These are phyloP conservation scores for Leptosomus discolor DNA, from an alignment of 2,113 vertebrate species.

Conservation along the genomic window DNA sequence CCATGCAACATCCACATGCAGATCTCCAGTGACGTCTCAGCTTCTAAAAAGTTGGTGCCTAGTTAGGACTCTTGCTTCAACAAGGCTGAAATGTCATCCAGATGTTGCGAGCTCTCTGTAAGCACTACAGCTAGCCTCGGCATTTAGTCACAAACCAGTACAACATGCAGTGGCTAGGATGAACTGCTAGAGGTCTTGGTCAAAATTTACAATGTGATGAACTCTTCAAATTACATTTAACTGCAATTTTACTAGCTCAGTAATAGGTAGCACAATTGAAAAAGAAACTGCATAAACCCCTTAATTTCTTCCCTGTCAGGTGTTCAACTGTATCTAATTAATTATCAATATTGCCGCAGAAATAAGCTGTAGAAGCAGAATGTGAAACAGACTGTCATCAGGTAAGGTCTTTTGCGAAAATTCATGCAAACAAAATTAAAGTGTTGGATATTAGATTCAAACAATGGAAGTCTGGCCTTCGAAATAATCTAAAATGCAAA, in stretches of 20 bases:
- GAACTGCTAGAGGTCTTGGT: neutral
- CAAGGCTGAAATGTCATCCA: neutral
- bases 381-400: neutral
- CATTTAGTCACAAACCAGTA: neutral
- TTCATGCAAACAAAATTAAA: neutral
- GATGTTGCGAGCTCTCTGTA: neutral
- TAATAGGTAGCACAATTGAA: neutral
- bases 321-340: neutral
- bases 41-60: neutral
- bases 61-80: neutral
- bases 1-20: fast-evolving
- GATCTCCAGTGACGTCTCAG: no score
- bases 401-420: neutral
- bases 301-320: neutral
- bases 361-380: neutral
- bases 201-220: neutral
- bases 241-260: neutral
- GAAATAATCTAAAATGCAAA: neutral
- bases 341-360: neutral
- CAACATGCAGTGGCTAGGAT: neutral
- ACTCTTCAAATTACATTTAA: neutral
- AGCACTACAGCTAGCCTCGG: neutral
- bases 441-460: neutral
- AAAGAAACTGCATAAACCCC: neutral
- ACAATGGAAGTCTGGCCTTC: neutral